Conservation (phyloP, 2,888 invertebrate genomes). For the Aricia artaxerxes region DNA sequence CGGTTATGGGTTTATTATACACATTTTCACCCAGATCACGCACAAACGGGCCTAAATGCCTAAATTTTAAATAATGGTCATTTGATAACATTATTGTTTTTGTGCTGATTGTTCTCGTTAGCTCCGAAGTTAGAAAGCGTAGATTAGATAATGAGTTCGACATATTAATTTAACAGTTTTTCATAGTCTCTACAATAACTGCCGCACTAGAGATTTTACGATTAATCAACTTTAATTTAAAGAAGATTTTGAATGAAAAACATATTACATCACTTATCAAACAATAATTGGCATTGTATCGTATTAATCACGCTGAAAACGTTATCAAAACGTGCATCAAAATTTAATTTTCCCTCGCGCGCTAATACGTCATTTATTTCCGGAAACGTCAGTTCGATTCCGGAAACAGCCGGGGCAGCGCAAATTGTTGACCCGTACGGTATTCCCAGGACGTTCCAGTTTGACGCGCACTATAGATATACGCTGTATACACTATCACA, state of each 20-base stretch:
- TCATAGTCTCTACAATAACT: too few species aligned
- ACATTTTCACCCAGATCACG: constrained; percentile 10
- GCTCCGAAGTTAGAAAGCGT: neutral
- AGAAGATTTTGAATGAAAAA: too few species aligned
- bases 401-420: constrained; percentile 35
- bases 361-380: constrained; percentile 58
- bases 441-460: constrained; percentile 59
- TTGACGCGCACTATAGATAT: neutral
- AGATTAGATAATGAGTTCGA: neutral
- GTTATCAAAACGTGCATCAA: neutral
- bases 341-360: constrained; percentile 20
- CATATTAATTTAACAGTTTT: too few species aligned
- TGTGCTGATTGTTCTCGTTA: constrained; percentile 9
- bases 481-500: neutral
- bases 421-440: constrained; percentile 62
- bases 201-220: too few species aligned
- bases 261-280: too few species aligned
- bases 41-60: constrained; percentile 5
- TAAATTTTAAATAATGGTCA: constrained; percentile 4
- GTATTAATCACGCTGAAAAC: neutral
- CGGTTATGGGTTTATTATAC: constrained; percentile 22
- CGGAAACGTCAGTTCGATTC: constrained; percentile 62
- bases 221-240: too few species aligned
- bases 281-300: neutral
- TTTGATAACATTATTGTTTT: constrained; percentile 22